phyloP scores from a whole-genome alignment of 2,888 invertebrate species.

The Drosophila leonis region DNA sequence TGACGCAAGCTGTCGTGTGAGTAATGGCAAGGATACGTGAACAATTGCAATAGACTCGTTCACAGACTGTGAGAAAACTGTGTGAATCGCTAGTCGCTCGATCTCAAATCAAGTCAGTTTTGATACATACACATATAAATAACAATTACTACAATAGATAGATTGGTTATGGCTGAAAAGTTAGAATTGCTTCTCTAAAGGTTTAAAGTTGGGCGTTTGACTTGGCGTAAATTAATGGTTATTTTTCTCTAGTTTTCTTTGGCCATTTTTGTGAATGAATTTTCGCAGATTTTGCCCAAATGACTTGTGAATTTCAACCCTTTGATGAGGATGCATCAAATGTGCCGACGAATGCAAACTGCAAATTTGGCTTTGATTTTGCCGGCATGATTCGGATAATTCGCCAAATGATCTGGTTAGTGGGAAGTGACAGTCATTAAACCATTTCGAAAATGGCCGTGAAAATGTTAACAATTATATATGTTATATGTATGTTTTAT shows the following conservation, averaged over 20 bases:
- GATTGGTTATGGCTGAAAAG: slow-evolving; percentile 36
- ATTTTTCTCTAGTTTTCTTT: slow-evolving; percentile 16
- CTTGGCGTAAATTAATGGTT: slow-evolving; percentile 44
- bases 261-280: slow-evolving; percentile 58
- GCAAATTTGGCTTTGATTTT: slow-evolving; percentile 56
- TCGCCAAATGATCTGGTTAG: slow-evolving; percentile 51
- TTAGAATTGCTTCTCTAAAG: slow-evolving; percentile 10
- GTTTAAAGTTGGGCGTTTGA: slow-evolving; percentile 13
- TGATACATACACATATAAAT: slow-evolving; percentile 13
- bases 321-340: slow-evolving; percentile 42
- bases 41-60: slow-evolving; percentile 53
- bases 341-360: slow-evolving; percentile 50
- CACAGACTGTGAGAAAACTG: slow-evolving; percentile 64
- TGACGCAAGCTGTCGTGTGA: slow-evolving; percentile 77
- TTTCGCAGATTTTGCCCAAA: slow-evolving; percentile 50
- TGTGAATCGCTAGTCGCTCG: slow-evolving; percentile 12
- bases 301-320: slow-evolving; percentile 75
- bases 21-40: slow-evolving; percentile 73
- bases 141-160: slow-evolving; percentile 16
- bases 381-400: slow-evolving; percentile 62
- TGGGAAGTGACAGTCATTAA: slow-evolving; percentile 66
- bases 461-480: slow-evolving; percentile 2
- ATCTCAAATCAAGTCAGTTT: slow-evolving; percentile 17
- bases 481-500: not conserved
- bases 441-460: slow-evolving; percentile 46